phyloP scores from a whole-genome alignment of 2,113 vertebrate species.

The Brachyhypopomus occidentalis region DNA sequence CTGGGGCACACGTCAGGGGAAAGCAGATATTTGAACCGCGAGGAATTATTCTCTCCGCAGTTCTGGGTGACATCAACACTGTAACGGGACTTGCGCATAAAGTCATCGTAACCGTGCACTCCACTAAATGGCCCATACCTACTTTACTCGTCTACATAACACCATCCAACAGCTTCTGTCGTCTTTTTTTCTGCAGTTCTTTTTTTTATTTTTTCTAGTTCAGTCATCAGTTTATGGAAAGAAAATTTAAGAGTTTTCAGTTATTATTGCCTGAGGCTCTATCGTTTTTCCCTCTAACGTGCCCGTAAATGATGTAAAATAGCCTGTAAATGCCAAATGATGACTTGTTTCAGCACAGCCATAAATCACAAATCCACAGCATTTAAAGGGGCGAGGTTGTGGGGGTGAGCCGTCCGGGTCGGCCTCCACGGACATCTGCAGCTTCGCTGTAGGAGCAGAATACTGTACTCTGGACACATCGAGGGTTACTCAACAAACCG shows the following conservation, averaged over 20 bases:
- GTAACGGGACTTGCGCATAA: no score
- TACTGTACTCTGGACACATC: background rate
- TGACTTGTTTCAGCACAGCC: constrained; percentile 13
- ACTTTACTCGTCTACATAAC: no score
- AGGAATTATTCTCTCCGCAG: no score
- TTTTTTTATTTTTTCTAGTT: background rate
- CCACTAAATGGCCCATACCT: no score
- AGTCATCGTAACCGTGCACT: no score
- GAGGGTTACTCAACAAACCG: background rate
- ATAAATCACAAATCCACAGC: constrained; percentile 9
- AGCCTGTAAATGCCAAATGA: background rate
- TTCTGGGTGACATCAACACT: no score
- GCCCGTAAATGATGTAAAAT: constrained; percentile 11
- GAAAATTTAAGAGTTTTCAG: constrained; percentile 16
- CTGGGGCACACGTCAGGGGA: constrained; percentile 67
- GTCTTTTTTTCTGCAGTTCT: background rate
- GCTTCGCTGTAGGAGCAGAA: background rate
- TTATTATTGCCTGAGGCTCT: constrained; percentile 8
- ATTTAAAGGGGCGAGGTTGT: background rate
- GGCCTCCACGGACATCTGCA: constrained; percentile 30
- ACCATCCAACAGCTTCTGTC: no score
- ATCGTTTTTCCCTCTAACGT: background rate
- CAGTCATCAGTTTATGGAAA: background rate
- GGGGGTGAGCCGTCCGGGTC: constrained; percentile 8
- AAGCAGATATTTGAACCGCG: background rate